phyloP scores from a whole-genome alignment of 1,140 invertebrate species.

The Medauroidea extradentata region DNA sequence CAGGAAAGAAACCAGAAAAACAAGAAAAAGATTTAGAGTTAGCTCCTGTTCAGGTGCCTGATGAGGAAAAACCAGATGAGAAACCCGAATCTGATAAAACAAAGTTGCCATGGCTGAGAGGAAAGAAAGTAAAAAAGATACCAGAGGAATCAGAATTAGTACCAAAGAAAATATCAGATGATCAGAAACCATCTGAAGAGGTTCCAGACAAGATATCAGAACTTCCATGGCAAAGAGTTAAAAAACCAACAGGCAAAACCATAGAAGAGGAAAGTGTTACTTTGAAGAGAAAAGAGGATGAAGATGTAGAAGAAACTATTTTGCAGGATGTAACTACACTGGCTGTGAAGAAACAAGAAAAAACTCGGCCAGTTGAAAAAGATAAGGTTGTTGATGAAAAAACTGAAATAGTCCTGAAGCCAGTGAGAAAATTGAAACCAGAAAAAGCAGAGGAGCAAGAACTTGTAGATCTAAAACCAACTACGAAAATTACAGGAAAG shows the following conservation, averaged over 20 bases:
- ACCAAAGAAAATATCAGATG: neutral
- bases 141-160: neutral
- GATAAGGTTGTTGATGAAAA: conserved; percentile 20
- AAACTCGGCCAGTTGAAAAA: neutral
- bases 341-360: no score
- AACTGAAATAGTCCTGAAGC: conserved; percentile 16
- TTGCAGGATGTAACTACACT: no score
- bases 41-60: conserved; percentile 16
- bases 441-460: conserved; percentile 24
- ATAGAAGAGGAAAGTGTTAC: no score
- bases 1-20: conserved; percentile 10
- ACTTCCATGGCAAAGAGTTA: conserved; percentile 15
- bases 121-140: conserved; percentile 8
- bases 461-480: conserved; percentile 15
- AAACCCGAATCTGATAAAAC: conserved; percentile 3
- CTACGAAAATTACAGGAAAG: no score
- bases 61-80: conserved; percentile 33
- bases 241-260: neutral
- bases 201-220: conserved; percentile 11
- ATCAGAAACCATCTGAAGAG: conserved; percentile 2
- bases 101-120: no score
- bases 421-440: conserved; percentile 26
- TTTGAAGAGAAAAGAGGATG: no score
- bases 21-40: conserved; percentile 29
- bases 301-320: no score